phyloP scores from a whole-genome alignment of 2,888 invertebrate genomes.

The Limulus polyphemus region DNA sequence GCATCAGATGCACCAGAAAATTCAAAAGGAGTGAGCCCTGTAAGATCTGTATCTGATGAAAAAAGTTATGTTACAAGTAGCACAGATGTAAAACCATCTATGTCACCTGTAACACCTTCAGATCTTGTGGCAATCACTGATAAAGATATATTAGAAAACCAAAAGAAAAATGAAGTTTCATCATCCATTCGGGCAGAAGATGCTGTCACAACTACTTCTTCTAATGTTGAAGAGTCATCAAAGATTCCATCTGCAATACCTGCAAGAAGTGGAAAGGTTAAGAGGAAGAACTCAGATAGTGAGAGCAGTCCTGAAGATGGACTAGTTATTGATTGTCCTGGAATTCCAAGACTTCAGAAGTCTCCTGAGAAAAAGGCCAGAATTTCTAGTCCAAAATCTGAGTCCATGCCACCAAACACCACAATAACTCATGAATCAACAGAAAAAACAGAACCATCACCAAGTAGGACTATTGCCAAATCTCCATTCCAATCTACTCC shows the following conservation, averaged over 20 bases:
- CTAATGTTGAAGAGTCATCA: slow-evolving; percentile 9
- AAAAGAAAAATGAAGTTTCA: slow-evolving; percentile 12
- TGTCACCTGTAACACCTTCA: slow-evolving; percentile 5
- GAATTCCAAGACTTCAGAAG: slow-evolving; percentile 22
- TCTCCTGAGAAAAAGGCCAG: slow-evolving; percentile 13
- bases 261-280: slow-evolving; percentile 10
- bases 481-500: slow-evolving; percentile 24
- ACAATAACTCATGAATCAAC: slow-evolving; percentile 13
- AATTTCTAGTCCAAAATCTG: slow-evolving; percentile 19
- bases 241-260: slow-evolving; percentile 8
- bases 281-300: slow-evolving; percentile 15
- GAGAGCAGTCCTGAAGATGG: slow-evolving; percentile 37
- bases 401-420: slow-evolving; percentile 8
- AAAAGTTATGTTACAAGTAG: slow-evolving; percentile 22
- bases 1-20: slow-evolving; percentile 8
- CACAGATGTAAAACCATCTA: slow-evolving; percentile 22
- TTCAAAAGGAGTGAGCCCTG: slow-evolving; percentile 9
- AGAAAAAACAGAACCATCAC: slow-evolving; percentile 18
- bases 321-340: slow-evolving; percentile 36
- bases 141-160: neutral
- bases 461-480: slow-evolving; percentile 35
- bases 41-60: slow-evolving; percentile 16
- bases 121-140: slow-evolving; percentile 7
- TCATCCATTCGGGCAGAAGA: slow-evolving; percentile 12
- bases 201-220: slow-evolving; percentile 9